A percentile compares a stretch with the other conserved stretches of the same genome.
These are phyloP conservation scores for Philaenus spumarius DNA, from an alignment of 1,140 invertebrate genomes.

Conservation along the genomic window DNA sequence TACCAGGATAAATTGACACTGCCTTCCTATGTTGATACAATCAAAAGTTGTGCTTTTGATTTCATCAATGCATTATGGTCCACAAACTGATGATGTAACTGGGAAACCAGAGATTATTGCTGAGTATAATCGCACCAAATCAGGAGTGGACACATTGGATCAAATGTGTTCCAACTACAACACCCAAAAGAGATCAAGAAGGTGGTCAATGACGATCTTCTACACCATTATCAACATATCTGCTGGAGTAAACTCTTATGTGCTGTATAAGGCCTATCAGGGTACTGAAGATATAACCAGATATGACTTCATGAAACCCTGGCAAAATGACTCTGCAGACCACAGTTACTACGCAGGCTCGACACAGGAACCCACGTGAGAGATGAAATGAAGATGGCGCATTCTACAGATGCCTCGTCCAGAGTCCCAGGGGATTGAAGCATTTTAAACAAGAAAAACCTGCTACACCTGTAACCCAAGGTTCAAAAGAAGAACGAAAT, in stretches of 20 bases:
- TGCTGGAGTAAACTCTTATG: background rate
- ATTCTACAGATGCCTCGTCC: no score
- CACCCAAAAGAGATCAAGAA: constrained; percentile 41
- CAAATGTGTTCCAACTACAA: constrained; percentile 42
- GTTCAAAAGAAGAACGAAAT: no score
- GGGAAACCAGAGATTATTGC: no score
- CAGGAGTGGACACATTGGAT: constrained; percentile 41
- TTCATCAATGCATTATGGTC: constrained; percentile 29
- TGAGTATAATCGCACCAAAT: constrained; percentile 38
- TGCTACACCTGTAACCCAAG: no score
- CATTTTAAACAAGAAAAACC: no score
- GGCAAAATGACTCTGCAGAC: no score
- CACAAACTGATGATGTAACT: constrained; percentile 21
- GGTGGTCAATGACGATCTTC: constrained; percentile 47
- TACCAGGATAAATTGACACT: constrained; percentile 30
- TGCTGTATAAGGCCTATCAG: background rate
- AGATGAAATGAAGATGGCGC: no score
- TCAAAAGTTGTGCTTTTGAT: constrained; percentile 29
- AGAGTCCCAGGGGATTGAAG: no score
- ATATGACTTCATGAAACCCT: background rate
- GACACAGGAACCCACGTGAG: no score
- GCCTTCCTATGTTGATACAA: constrained; percentile 31
- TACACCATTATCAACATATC: constrained; percentile 45
- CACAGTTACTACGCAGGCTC: no score
- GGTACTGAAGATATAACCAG: background rate